phyloP scores from a whole-genome alignment of 2,797 vertebrate genomes.

The Hippoglossus hippoglossus region DNA sequence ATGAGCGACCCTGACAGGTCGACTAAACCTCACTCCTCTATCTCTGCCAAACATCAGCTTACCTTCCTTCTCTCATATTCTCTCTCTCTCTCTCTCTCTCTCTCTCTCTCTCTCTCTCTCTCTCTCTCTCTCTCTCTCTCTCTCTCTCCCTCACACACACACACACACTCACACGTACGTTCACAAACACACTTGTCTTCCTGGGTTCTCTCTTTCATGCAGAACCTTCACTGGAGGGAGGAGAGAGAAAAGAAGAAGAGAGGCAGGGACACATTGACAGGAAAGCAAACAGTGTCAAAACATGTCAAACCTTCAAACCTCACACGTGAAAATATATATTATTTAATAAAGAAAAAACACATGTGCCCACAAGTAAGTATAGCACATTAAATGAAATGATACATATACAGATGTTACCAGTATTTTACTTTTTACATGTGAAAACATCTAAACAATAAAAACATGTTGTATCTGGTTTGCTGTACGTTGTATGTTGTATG shows the following conservation, averaged over 20 bases:
- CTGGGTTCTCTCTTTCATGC: conserved; percentile 15
- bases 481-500: no score
- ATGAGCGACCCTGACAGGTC: conserved; percentile 65
- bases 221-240: conserved; percentile 23
- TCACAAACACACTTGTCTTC: conserved; percentile 31
- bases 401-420: no score
- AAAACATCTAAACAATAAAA: no score
- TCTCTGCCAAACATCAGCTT: conserved; percentile 46
- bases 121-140: conserved; percentile 26
- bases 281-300: neutral
- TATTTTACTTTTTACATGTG: no score
- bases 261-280: conserved; percentile 17
- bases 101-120: conserved; percentile 23
- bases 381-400: no score
- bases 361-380: no score
- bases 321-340: neutral
- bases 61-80: conserved; percentile 26
- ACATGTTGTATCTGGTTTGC: no score
- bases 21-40: conserved; percentile 40
- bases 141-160: conserved; percentile 4
- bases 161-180: conserved; percentile 13
- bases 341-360: no score
- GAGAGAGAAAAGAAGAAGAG: conserved; percentile 15
- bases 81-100: conserved; percentile 31
- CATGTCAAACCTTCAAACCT: neutral